Evolutionary conservation across 2,888 invertebrate genomes (phyloP).

Genomic region (Tanaodytes sp.): DNA sequence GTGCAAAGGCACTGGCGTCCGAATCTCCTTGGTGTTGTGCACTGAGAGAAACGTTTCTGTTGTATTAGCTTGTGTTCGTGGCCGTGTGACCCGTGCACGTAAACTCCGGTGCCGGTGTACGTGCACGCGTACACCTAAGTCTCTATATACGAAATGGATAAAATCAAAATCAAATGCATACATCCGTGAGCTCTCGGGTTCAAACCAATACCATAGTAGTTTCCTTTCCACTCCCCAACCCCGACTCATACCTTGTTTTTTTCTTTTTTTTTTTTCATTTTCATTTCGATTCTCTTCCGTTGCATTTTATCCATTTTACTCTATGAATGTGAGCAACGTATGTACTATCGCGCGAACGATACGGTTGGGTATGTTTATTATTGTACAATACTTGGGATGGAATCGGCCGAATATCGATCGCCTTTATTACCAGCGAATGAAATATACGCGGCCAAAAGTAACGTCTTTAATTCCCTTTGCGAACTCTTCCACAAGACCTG

Average conservation of each 20-base stretch:
- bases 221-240: too few species aligned
- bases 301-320: conserved; percentile 52
- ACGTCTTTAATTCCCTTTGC: too few species aligned
- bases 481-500: neutral
- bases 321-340: conserved; percentile 38
- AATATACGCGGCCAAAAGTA: too few species aligned
- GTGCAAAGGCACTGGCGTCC: conserved; percentile 67
- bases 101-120: neutral
- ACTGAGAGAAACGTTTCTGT: conserved; percentile 68
- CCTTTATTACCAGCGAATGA: too few species aligned
- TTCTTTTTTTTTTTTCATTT: too few species aligned
- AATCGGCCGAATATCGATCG: conserved; percentile 25
- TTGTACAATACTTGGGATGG: conserved; percentile 29
- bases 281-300: conserved; percentile 24
- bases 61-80: conserved; percentile 67
- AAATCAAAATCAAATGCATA: too few species aligned
- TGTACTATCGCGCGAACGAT: conserved; percentile 28
- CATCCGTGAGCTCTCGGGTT: too few species aligned
- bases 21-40: conserved; percentile 66
- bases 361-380: conserved; percentile 40
- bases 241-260: too few species aligned
- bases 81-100: conserved; percentile 45
- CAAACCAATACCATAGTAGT: too few species aligned
- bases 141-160: conserved; percentile 49
- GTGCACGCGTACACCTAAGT: conserved; percentile 43